phyloP scores from a whole-genome alignment of 2,888 invertebrate genomes.

The Drosophila ezoana region DNA sequence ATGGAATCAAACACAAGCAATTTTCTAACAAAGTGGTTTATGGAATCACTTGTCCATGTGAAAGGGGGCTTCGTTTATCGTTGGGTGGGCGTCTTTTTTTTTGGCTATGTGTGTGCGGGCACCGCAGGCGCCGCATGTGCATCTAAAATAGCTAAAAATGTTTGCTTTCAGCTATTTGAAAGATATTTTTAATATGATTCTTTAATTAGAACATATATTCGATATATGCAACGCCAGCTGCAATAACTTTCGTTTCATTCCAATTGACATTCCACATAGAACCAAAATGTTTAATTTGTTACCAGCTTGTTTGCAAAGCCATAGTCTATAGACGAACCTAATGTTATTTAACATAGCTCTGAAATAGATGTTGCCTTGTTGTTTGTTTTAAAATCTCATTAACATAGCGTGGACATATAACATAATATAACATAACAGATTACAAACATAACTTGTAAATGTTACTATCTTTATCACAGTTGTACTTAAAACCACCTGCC shows the following conservation, averaged over 20 bases:
- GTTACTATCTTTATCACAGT: too few relatives aligned
- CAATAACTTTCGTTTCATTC: slow-evolving; percentile 9
- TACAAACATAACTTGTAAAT: too few relatives aligned
- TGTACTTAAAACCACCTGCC: too few relatives aligned
- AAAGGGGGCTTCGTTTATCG: slow-evolving; percentile 25
- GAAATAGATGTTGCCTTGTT: too few relatives aligned
- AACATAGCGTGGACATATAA: neutral
- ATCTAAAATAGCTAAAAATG: slow-evolving; percentile 23
- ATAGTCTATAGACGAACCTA: too few relatives aligned
- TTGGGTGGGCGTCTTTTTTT: neutral
- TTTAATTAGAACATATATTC: slow-evolving; percentile 18
- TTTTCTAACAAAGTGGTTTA: slow-evolving; percentile 43
- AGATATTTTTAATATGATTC: slow-evolving; percentile 31
- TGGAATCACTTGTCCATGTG: slow-evolving; percentile 27
- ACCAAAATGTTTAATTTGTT: neutral
- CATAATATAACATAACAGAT: too few relatives aligned
- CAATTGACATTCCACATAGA: slow-evolving; percentile 4
- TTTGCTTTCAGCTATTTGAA: slow-evolving; percentile 17
- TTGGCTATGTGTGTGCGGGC: neutral
- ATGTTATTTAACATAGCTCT: too few relatives aligned
- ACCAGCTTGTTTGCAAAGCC: too few relatives aligned
- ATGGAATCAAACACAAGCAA: slow-evolving; percentile 36
- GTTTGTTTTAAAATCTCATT: neutral
- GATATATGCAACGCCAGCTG: slow-evolving; percentile 5
- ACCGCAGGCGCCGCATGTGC: neutral